phyloP scores from a whole-genome alignment of 2,888 invertebrate species.

The Disparrhopalites patrizii region DNA sequence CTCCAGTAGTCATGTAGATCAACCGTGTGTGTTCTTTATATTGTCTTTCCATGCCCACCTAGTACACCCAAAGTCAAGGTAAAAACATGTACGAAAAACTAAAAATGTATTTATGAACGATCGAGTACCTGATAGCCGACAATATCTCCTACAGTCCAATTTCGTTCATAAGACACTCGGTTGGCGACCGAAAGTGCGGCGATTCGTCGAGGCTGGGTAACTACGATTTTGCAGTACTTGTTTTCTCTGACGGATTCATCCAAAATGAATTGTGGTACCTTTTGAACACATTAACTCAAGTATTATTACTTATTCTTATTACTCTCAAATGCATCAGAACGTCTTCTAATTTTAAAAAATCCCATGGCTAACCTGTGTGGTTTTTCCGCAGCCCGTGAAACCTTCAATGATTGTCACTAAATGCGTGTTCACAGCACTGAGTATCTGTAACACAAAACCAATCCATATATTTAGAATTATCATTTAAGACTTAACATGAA shows the following conservation, averaged over 20 bases:
- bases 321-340: too few relatives aligned
- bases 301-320: too few relatives aligned
- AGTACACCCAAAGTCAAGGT: not conserved
- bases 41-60: constrained; percentile 43
- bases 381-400: constrained; percentile 61
- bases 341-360: too few relatives aligned
- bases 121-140: constrained; percentile 75
- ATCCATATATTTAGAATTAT: not conserved
- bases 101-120: not conserved
- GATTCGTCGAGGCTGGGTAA: constrained; percentile 90
- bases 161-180: constrained; percentile 76
- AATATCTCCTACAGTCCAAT: constrained; percentile 74
- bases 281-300: too few relatives aligned
- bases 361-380: constrained; percentile 53
- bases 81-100: not conserved
- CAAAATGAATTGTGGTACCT: constrained; percentile 89
- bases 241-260: constrained; percentile 64
- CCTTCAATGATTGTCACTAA: constrained; percentile 83
- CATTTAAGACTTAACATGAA: not conserved
- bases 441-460: constrained; percentile 57
- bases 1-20: constrained; percentile 83
- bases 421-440: constrained; percentile 63
- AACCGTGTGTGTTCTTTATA: constrained; percentile 64
- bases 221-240: constrained; percentile 71
- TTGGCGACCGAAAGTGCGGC: constrained; percentile 86